Evolutionary conservation across 92 coral and sea anemone species (phyloP).

Genomic region (Nematostella vectensis): DNA sequence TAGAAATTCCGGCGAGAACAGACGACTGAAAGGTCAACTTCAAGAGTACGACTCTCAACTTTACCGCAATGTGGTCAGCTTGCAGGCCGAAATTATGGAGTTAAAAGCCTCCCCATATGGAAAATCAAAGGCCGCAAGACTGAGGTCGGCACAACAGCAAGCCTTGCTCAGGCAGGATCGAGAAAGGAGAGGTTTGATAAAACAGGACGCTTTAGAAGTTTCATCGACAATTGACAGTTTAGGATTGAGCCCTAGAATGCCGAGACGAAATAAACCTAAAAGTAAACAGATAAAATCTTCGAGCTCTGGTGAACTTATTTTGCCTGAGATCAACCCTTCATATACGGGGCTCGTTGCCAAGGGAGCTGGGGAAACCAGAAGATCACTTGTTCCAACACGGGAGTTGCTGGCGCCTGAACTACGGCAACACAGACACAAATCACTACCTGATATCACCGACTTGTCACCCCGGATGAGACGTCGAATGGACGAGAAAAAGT

Average conservation of each 20-base stretch:
- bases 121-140: not conserved
- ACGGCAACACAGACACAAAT: too few species aligned
- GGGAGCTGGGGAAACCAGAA: not conserved
- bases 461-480: too few species aligned
- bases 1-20: conserved; percentile 74
- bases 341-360: conserved; percentile 31
- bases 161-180: not conserved
- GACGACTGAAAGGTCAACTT: conserved; percentile 58
- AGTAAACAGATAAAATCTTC: not conserved
- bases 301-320: conserved; percentile 7
- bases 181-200: too few species aligned
- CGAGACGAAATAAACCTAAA: not conserved
- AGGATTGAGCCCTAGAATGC: not conserved
- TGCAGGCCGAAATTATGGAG: conserved; percentile 82
- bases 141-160: not conserved
- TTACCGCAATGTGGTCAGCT: conserved; percentile 61
- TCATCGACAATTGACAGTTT: not conserved
- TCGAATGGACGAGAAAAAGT: too few species aligned
- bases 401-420: too few species aligned
- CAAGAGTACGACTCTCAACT: conserved; percentile 62
- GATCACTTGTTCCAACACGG: not conserved
- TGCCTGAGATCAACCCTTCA: conserved; percentile 35
- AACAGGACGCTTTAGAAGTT: not conserved
- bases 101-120: conserved; percentile 33
- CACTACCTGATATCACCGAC: too few species aligned